Conservation (phyloP, 2,888 invertebrate species). For the Drosophila antonietae region DNA sequence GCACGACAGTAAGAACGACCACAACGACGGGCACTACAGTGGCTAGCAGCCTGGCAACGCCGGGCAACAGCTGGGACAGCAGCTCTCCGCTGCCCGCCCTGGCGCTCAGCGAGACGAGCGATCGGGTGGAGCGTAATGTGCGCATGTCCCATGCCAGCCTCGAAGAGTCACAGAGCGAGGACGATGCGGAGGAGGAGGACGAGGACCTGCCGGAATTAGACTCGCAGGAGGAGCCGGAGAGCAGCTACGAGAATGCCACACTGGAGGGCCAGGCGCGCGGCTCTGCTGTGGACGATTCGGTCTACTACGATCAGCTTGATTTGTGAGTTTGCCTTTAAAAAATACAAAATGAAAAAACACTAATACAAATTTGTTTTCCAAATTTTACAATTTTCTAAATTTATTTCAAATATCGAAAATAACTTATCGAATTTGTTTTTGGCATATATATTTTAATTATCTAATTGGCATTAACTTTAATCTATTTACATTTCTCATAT, state of each 20-base stretch:
- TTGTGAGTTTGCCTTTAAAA: conserved; percentile 80
- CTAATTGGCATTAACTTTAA: conserved; percentile 63
- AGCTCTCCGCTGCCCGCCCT: conserved; percentile 69
- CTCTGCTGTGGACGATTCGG: conserved; percentile 79
- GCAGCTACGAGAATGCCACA: conserved; percentile 77
- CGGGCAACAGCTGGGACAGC: conserved; percentile 57
- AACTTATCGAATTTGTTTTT: conserved; percentile 31
- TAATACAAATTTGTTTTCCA: conserved; percentile 39
- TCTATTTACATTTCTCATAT: conserved; percentile 54
- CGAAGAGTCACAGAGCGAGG: conserved; percentile 49
- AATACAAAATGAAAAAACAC: conserved; percentile 19
- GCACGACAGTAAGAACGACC: conserved; percentile 24
- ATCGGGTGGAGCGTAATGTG: conserved; percentile 81
- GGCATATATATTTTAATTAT: conserved; percentile 25
- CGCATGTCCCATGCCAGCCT: conserved; percentile 58
- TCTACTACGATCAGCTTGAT: conserved; percentile 83
- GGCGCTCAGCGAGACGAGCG: conserved; percentile 76
- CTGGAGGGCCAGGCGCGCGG: conserved; percentile 59
- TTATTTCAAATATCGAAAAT: conserved; percentile 27
- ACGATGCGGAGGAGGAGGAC: conserved; percentile 46
- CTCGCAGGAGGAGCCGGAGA: conserved; percentile 51
- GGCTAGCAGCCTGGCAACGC: conserved; percentile 57
- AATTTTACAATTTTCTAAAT: conserved; percentile 39
- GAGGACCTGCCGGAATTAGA: conserved; percentile 47
- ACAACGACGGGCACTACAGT: conserved; percentile 53